phyloP scores from a whole-genome alignment of 2,113 vertebrate species.

The Heliornis fulica region DNA sequence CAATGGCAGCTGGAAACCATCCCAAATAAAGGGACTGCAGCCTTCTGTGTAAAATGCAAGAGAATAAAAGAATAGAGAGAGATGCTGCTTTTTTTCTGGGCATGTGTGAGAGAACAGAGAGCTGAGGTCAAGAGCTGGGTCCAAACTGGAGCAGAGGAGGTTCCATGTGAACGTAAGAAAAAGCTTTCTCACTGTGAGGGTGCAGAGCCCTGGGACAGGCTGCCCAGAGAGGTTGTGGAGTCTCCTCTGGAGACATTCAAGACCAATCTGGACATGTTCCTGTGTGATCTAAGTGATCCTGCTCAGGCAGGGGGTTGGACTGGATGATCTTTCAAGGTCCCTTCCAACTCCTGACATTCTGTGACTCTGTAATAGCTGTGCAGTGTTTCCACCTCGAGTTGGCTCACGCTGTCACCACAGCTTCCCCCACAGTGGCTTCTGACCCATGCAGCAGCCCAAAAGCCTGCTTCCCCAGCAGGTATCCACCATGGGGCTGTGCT shows the following conservation, averaged over 20 bases:
- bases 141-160: no score
- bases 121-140: background rate
- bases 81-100: rapidly evolving
- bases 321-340: no score
- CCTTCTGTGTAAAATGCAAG: background rate
- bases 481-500: rapidly evolving
- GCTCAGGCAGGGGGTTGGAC: no score
- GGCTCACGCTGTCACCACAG: background rate
- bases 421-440: background rate
- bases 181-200: no score
- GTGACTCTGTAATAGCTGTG: no score
- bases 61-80: background rate
- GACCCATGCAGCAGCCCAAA: background rate
- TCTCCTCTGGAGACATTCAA: no score
- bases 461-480: background rate
- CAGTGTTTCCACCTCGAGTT: background rate
- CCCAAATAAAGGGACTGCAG: background rate
- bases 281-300: no score
- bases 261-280: no score
- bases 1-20: background rate
- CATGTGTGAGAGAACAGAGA: rapidly evolving
- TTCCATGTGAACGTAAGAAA: no score
- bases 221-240: no score
- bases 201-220: no score
- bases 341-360: no score